Conservation (phyloP, 2,113 vertebrate species). For the Zootoca vivipara region DNA sequence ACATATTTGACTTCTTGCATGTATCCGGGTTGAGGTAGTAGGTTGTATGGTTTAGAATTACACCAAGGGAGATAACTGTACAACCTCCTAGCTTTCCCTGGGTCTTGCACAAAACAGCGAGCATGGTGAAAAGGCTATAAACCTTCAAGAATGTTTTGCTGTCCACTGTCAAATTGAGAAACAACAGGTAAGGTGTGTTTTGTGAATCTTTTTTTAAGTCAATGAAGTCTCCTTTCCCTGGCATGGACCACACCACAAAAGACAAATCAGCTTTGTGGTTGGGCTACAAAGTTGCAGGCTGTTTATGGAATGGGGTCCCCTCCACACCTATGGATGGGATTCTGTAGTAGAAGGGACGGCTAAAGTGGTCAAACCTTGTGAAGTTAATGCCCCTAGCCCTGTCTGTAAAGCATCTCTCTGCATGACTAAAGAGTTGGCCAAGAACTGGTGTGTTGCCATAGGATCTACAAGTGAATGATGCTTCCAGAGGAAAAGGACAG, state of each 20-base stretch:
- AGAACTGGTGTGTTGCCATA: no score
- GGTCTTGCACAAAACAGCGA: slow-evolving; percentile 82
- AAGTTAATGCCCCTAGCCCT: no score
- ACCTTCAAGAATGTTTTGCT: slow-evolving; percentile 62
- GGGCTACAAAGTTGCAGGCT: no score
- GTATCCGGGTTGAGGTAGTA: slow-evolving; percentile 98
- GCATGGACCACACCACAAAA: neutral
- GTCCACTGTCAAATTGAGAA: slow-evolving; percentile 57
- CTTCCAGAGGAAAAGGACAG: no score
- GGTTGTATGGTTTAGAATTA: slow-evolving; percentile 99
- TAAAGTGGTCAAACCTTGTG: no score
- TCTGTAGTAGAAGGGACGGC: no score
- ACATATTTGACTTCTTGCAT: slow-evolving; percentile 76
- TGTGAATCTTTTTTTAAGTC: slow-evolving; percentile 1
- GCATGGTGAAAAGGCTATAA: slow-evolving; percentile 63
- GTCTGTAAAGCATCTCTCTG: no score
- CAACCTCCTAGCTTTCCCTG: slow-evolving; percentile 99
- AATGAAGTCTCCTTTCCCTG: fast-evolving
- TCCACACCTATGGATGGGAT: no score
- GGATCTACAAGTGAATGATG: no score
- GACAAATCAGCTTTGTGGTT: neutral
- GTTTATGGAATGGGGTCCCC: no score
- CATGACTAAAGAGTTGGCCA: neutral
- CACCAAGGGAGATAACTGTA: slow-evolving; percentile 99
- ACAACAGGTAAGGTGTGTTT: slow-evolving; percentile 75